Conservation (phyloP, 2,797 vertebrate species). For the Leptoclinus maculatus region DNA sequence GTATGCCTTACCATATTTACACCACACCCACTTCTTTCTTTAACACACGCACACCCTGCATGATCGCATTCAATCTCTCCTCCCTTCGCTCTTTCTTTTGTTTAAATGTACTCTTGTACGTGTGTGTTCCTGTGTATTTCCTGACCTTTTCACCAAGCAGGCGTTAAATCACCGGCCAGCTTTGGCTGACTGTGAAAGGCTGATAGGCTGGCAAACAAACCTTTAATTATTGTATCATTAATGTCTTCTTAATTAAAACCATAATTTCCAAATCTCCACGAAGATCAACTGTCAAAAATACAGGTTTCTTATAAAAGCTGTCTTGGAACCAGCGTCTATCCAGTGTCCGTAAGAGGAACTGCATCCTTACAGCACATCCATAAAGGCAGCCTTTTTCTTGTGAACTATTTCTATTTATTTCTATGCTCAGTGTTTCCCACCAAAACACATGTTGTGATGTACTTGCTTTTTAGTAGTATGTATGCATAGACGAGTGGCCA, state of each 20-base stretch:
- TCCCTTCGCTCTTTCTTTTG: conserved; percentile 21
- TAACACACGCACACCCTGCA: not conserved
- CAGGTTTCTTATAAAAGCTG: no score
- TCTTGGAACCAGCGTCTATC: no score
- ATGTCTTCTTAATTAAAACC: not conserved
- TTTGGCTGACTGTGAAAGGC: not conserved
- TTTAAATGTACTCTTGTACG: not conserved
- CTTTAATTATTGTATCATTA: not conserved
- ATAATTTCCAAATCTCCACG: not conserved
- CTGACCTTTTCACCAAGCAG: conserved; percentile 42
- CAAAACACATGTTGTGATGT: no score
- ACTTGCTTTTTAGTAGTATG: no score
- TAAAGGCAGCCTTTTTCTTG: no score
- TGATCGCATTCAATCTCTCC: not conserved
- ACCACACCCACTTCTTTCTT: conserved; percentile 22
- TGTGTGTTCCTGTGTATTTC: not conserved
- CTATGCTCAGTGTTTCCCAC: no score
- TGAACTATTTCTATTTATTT: no score
- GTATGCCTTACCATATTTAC: not conserved
- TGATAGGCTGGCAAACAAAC: not conserved
- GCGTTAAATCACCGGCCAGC: not conserved
- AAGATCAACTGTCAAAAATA: no score
- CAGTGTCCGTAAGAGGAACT: no score
- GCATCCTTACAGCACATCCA: no score
- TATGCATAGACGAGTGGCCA: no score